Base-by-base conservation (phyloP, 2,888 invertebrate species). In the Pinctada fucata region DNA sequence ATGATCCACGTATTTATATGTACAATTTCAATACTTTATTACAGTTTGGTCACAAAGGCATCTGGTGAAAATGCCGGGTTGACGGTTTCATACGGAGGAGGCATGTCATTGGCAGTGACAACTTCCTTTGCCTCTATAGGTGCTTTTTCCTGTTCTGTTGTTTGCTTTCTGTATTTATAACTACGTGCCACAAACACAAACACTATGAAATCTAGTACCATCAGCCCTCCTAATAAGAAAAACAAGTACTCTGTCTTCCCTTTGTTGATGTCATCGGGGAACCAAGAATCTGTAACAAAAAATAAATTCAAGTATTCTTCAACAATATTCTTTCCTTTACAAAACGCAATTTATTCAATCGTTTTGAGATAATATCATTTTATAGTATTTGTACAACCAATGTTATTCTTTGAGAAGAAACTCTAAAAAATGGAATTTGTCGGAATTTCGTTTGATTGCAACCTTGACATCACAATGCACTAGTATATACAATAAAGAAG, bases 161-260 rank as follows among this genome's bases (percentile, higher is more conserved):
- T 6, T 74, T 45, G n/a, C 31, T n/a, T 13, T 58, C 63, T 47
- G 51, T 75, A 85, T 31, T 82, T 82, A 77, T 88, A 88, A 47
- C 72, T 76, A 13, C 78, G 72, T 2, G 88, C 85, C 16, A 88
- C 69, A 10, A 84, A 13, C 2, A 87, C 48, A 78, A 89, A 89
- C n/a, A 87, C 48, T 2, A 87, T 5, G 65, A 87, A 84, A 77
- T 87, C 83, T 3, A 78, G 16, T 83, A 84, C 5, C 83, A 87
- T 87, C 6, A 89, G 71, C 2, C 84, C 86, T 6, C 82, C 85
- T 52, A 89, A 75, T 48, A 89, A 81, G 75, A 88, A 89, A 76
- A 88, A 85, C 16, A 88, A 81, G 78, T 88, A 82, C 75, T 89
- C 89, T 58, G 84, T 78, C 47, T 89, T 81, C n/a, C 87, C 87